Percentiles rank a stretch among this genome's conserved stretches.
Evolutionary conservation across 2,888 invertebrate species (phyloP).

Genomic region (Sarcophaga subvicina): DNA sequence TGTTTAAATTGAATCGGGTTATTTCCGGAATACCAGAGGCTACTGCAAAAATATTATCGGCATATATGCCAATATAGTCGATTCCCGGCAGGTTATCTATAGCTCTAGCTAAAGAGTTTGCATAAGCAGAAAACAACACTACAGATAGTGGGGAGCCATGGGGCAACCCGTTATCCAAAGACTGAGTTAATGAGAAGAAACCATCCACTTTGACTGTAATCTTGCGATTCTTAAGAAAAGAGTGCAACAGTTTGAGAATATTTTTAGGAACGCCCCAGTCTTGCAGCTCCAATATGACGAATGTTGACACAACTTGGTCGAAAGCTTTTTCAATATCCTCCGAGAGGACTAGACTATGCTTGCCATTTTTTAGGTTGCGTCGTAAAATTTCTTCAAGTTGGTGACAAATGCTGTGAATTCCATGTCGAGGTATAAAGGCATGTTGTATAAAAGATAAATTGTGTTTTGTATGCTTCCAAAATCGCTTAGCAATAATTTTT

Average conservation of each 20-base stretch:
- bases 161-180: background rate
- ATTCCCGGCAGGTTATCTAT: background rate
- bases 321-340: conserved; percentile 42
- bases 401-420: conserved; percentile 33
- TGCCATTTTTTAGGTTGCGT: conserved; percentile 7
- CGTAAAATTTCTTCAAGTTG: conserved; percentile 10
- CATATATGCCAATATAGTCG: conserved; percentile 13
- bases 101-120: background rate
- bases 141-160: background rate
- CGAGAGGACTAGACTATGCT: conserved; percentile 23
- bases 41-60: conserved; percentile 50
- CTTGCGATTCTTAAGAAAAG: conserved; percentile 21
- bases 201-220: conserved; percentile 38
- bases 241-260: background rate
- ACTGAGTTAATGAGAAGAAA: background rate
- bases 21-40: conserved; percentile 18
- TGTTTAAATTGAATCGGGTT: background rate
- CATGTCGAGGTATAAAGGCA: conserved; percentile 20
- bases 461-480: conserved; percentile 1
- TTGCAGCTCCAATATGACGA: conserved; percentile 8
- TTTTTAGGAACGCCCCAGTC: conserved; percentile 5
- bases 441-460: conserved; percentile 27
- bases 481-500: conserved; percentile 23
- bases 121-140: background rate
- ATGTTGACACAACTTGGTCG: conserved; percentile 13